Evolutionary conservation across 2,797 vertebrate genomes (phyloP).

Genomic region (Pseudochaenichthys georgianus): DNA sequence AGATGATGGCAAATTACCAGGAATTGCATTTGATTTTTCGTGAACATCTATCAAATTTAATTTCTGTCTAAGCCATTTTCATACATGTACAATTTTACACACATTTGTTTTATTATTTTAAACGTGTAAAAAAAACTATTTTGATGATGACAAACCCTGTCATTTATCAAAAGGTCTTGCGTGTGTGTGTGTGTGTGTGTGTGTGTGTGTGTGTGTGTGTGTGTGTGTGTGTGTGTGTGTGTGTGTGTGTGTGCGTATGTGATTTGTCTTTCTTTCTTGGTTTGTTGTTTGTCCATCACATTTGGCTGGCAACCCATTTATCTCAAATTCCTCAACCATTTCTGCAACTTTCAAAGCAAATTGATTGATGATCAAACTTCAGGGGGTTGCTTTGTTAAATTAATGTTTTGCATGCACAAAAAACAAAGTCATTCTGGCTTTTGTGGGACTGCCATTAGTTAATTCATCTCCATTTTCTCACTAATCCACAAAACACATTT

Average conservation of each 20-base stretch:
- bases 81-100: conserved; percentile 8
- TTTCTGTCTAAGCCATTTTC: conserved; percentile 50
- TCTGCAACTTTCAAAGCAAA: conserved; percentile 75
- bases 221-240: too few species aligned
- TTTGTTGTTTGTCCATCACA: conserved; percentile 72
- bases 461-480: conserved; percentile 75
- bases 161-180: conserved; percentile 48
- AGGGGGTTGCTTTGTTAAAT: conserved; percentile 67
- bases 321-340: conserved; percentile 76
- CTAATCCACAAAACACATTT: conserved; percentile 74
- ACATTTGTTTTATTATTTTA: conserved; percentile 35
- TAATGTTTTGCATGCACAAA: conserved; percentile 64
- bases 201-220: too few species aligned
- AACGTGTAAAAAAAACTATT: conserved; percentile 20
- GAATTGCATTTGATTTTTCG: conserved; percentile 66
- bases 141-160: conserved; percentile 55
- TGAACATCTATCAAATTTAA: conserved; percentile 38
- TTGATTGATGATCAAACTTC: conserved; percentile 77
- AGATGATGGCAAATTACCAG: conserved; percentile 84
- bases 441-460: conserved; percentile 75
- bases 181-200: too few species aligned
- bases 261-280: conserved; percentile 22
- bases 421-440: conserved; percentile 60
- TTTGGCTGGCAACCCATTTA: conserved; percentile 76
- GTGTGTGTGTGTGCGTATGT: neutral